These are phyloP conservation scores for Paracentrotus lividus DNA, from an alignment of 53 echinoderm and acorn worm species.

Conservation along the genomic window DNA sequence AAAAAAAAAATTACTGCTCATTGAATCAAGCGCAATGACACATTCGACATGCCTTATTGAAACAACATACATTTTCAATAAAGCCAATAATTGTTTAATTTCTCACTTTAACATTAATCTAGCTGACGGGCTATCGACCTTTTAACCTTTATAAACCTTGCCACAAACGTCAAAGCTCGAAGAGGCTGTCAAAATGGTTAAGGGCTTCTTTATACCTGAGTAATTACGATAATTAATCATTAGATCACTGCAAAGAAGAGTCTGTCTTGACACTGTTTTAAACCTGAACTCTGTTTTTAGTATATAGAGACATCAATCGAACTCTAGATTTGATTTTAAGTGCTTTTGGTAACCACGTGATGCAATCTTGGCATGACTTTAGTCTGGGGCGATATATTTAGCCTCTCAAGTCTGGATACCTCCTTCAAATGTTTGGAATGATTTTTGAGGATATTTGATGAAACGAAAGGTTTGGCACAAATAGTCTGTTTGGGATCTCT, in stretches of 20 bases:
- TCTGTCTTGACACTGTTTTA: not conserved
- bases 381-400: slow-evolving; percentile 35
- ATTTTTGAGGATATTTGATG: slow-evolving; percentile 52
- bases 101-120: not conserved
- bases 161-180: not conserved
- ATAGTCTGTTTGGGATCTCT: not conserved
- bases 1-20: not conserved
- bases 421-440: slow-evolving; percentile 26
- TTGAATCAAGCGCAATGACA: not conserved
- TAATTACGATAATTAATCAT: not conserved
- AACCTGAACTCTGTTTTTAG: not conserved
- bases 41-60: not conserved
- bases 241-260: not conserved
- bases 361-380: slow-evolving; percentile 5
- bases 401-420: not conserved
- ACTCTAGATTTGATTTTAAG: not conserved
- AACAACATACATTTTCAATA: not conserved
- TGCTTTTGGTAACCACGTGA: not conserved
- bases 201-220: not conserved
- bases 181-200: not conserved
- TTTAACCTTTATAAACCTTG: too few relatives aligned
- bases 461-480: slow-evolving; percentile 31
- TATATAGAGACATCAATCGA: not conserved
- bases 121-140: not conserved
- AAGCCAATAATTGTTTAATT: not conserved